These are phyloP conservation scores for Tyria jacobaeae DNA, from an alignment of 2,888 invertebrate genomes.

Conservation along the genomic window DNA sequence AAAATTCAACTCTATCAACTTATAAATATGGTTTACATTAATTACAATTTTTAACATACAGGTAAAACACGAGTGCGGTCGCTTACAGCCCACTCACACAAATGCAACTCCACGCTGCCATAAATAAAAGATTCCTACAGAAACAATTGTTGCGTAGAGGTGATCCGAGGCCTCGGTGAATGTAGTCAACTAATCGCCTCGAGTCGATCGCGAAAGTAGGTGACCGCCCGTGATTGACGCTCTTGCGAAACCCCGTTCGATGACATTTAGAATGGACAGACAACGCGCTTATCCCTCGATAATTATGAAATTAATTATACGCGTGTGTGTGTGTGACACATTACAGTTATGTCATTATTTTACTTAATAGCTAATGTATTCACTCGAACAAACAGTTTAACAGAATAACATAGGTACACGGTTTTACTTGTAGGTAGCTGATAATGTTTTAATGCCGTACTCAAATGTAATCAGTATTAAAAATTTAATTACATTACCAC, in stretches of 20 bases:
- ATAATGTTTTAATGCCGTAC: neutral
- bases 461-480: slow-evolving; percentile 2
- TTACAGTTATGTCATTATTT: slow-evolving; percentile 43
- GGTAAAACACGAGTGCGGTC: slow-evolving; percentile 84
- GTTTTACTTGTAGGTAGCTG: neutral
- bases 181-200: slow-evolving; percentile 83
- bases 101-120: slow-evolving; percentile 73
- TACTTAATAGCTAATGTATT: slow-evolving; percentile 17
- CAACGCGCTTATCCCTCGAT: slow-evolving; percentile 75
- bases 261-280: slow-evolving; percentile 84
- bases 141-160: slow-evolving; percentile 87
- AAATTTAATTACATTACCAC: neutral
- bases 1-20: slow-evolving; percentile 55
- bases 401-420: neutral
- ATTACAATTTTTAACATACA: slow-evolving; percentile 57
- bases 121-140: slow-evolving; percentile 87
- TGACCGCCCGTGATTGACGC: slow-evolving; percentile 85
- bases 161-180: slow-evolving; percentile 83
- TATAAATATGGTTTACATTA: slow-evolving; percentile 52
- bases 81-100: slow-evolving; percentile 77
- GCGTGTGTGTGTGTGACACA: slow-evolving; percentile 39
- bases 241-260: slow-evolving; percentile 85
- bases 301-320: slow-evolving; percentile 77
- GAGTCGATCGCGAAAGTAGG: slow-evolving; percentile 86
- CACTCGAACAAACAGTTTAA: neutral